Percentiles rank a stretch among this genome's conserved stretches.
phyloP scores from a whole-genome alignment of 2,888 invertebrate species.

The Sesia apiformis region DNA sequence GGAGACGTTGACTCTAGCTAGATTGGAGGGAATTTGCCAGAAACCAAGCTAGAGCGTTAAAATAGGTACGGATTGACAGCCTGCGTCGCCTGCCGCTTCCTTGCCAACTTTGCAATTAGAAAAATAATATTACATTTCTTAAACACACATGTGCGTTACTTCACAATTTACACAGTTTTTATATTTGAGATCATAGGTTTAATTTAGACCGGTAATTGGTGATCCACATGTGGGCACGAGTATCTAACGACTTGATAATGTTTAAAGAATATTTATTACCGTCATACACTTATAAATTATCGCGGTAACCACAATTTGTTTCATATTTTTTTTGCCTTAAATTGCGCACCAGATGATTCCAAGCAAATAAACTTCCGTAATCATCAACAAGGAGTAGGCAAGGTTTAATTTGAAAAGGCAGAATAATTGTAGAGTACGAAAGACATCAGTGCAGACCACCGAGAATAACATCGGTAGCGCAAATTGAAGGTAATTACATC shows the following conservation, averaged over 20 bases:
- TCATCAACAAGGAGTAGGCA: constrained; percentile 22
- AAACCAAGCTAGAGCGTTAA: constrained; percentile 44
- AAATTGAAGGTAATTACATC: constrained; percentile 71
- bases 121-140: constrained; percentile 38
- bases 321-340: background rate
- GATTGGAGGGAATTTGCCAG: constrained; percentile 54
- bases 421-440: background rate
- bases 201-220: constrained; percentile 29
- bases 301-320: background rate
- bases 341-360: constrained; percentile 1
- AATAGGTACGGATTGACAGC: constrained; percentile 61
- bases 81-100: constrained; percentile 48
- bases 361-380: constrained; percentile 29
- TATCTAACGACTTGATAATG: background rate
- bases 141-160: constrained; percentile 35
- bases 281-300: background rate
- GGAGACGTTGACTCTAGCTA: constrained; percentile 64
- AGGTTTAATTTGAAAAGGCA: constrained; percentile 47
- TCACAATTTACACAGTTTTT: constrained; percentile 34
- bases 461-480: constrained; percentile 60
- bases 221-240: constrained; percentile 3
- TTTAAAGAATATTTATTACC: background rate
- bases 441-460: constrained; percentile 27
- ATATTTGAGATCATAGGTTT: constrained; percentile 43
- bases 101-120: constrained; percentile 71